Evolutionary conservation across 2,113 vertebrate genomes (phyloP).

Genomic region (Mastomys coucha): DNA sequence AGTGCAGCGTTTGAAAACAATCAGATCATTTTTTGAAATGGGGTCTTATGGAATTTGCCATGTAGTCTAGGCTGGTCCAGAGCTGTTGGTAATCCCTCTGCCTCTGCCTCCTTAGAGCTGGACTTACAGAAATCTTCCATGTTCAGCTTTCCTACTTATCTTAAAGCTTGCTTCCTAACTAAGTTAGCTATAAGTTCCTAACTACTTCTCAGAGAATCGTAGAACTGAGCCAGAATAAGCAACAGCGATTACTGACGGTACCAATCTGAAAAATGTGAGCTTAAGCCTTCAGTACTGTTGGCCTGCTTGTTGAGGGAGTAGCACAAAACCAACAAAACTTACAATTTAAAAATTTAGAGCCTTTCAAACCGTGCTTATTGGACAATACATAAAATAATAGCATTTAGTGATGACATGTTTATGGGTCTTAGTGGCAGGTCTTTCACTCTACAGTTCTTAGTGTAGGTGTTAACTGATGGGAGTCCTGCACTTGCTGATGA

Average conservation of each 20-base stretch:
- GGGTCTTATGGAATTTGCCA: neutral
- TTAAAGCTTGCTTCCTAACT: slow-evolving; percentile 32
- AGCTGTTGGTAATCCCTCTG: neutral
- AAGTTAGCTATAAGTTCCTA: slow-evolving; percentile 24
- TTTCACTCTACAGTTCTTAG: slow-evolving; percentile 69
- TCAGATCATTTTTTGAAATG: neutral
- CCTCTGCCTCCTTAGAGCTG: neutral
- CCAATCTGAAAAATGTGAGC: slow-evolving; percentile 27
- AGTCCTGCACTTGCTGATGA: slow-evolving; percentile 56
- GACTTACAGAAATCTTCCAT: too few species aligned
- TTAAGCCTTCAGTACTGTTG: slow-evolving; percentile 66
- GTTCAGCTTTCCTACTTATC: neutral
- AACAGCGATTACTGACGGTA: slow-evolving; percentile 48
- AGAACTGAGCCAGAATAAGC: slow-evolving; percentile 67
- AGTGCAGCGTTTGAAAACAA: slow-evolving; percentile 51
- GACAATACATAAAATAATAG: slow-evolving; percentile 61
- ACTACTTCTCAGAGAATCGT: slow-evolving; percentile 66
- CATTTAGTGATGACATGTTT: slow-evolving; percentile 80
- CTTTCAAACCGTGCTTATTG: slow-evolving; percentile 71
- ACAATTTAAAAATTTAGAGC: slow-evolving; percentile 46
- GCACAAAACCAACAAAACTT: slow-evolving; percentile 58
- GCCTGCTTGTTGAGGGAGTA: slow-evolving; percentile 76
- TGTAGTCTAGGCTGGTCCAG: neutral
- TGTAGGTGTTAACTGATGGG: slow-evolving; percentile 66
- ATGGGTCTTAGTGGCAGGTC: slow-evolving; percentile 56